A percentile compares a stretch with the other conserved stretches of the same genome.
Evolutionary conservation across 2,888 invertebrate species (phyloP).

Genomic region (Ennomos fuscantarius): DNA sequence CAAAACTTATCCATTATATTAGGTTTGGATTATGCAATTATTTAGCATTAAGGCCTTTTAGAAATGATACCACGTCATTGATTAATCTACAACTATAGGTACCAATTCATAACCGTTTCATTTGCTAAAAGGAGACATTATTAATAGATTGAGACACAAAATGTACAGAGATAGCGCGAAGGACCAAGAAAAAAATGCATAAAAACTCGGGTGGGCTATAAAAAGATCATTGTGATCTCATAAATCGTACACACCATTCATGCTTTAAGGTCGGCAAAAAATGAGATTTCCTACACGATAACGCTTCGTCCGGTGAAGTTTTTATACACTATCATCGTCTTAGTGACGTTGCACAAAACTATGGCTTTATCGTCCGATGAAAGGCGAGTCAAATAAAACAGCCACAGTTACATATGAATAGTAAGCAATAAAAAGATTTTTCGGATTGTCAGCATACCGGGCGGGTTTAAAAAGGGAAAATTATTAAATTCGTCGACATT

Average conservation of each 20-base stretch:
- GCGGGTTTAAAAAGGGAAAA: constrained; percentile 47
- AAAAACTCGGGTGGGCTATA: constrained; percentile 72
- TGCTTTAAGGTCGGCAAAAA: constrained; percentile 74
- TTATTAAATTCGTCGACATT: constrained; percentile 61
- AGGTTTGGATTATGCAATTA: too few relatives aligned
- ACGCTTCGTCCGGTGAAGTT: constrained; percentile 73
- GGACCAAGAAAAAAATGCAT: constrained; percentile 50
- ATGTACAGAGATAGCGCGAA: constrained; percentile 71
- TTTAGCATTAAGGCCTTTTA: constrained; percentile 41
- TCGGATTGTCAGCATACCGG: constrained; percentile 36
- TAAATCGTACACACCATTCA: constrained; percentile 83
- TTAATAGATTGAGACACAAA: constrained; percentile 84
- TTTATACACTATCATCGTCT: constrained; percentile 59
- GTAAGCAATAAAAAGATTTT: constrained; percentile 29
- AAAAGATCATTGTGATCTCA: constrained; percentile 81
- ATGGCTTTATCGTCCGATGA: constrained; percentile 45
- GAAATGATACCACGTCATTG: constrained; percentile 55
- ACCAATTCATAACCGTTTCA: constrained; percentile 65
- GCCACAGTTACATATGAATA: constrained; percentile 14
- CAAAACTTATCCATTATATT: too few relatives aligned
- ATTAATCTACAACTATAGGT: constrained; percentile 63
- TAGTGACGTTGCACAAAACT: constrained; percentile 53
- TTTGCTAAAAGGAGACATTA: constrained; percentile 78
- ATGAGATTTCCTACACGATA: constrained; percentile 80
- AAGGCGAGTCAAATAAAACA: constrained; percentile 35